These are phyloP conservation scores for Hippocampus barbouri DNA, from an alignment of 2,113 vertebrate species.

Conservation along the genomic window DNA sequence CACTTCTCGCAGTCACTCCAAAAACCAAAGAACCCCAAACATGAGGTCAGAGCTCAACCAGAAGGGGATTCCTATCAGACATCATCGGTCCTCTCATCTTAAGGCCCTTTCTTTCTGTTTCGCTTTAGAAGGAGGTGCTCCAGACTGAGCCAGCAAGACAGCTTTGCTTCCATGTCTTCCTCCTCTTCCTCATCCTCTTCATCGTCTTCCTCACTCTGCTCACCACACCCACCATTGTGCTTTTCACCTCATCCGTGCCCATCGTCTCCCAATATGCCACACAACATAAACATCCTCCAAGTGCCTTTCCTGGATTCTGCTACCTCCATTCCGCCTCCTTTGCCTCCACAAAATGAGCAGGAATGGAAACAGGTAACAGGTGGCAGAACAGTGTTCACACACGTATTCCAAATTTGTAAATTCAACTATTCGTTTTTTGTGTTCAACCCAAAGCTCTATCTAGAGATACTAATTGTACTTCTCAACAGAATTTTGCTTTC, in stretches of 20 bases:
- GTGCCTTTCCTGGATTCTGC: slow-evolving; percentile 71
- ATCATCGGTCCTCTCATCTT: background rate
- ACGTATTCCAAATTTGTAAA: background rate
- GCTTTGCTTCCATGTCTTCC: slow-evolving; percentile 59
- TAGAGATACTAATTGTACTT: too few species aligned
- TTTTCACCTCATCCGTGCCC: slow-evolving; percentile 43
- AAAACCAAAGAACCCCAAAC: slow-evolving; percentile 37
- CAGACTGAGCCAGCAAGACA: slow-evolving; percentile 47
- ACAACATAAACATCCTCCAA: slow-evolving; percentile 49
- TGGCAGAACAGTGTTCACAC: background rate
- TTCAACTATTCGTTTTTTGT: background rate
- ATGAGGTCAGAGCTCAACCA: slow-evolving; percentile 33
- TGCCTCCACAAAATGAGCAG: slow-evolving; percentile 60
- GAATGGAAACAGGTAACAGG: slow-evolving; percentile 95
- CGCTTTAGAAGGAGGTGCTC: slow-evolving; percentile 38
- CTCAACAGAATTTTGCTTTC: too few species aligned
- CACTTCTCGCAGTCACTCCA: slow-evolving; percentile 40
- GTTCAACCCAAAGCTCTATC: too few species aligned
- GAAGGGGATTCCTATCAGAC: background rate
- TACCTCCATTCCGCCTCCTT: slow-evolving; percentile 51
- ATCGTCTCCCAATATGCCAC: slow-evolving; percentile 49
- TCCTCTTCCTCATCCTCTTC: slow-evolving; percentile 68
- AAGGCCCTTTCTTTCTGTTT: background rate
- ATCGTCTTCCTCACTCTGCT: slow-evolving; percentile 63
- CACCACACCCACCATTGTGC: slow-evolving; percentile 50